A percentile compares a stretch with the other conserved stretches of the same genome.
These are phyloP conservation scores for Sipha flava DNA, from an alignment of 1,140 invertebrate species.

Conservation along the genomic window DNA sequence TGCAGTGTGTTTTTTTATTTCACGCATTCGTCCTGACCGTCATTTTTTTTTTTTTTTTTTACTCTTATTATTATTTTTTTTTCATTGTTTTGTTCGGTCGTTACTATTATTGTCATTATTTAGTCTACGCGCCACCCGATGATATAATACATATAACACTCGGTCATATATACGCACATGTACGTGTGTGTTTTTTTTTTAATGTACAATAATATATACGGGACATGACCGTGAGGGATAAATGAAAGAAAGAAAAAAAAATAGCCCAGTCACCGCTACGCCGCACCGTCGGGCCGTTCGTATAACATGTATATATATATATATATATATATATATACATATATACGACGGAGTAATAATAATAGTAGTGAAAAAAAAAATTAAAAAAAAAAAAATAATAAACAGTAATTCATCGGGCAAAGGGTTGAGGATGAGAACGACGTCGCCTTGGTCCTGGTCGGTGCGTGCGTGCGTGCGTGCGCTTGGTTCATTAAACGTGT, in stretches of 20 bases:
- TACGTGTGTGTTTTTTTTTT: too few relatives aligned
- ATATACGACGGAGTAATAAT: neutral
- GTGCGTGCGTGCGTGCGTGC: too few relatives aligned
- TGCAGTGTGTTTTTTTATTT: neutral
- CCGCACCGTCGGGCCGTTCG: neutral
- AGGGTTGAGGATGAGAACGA: conserved; percentile 15
- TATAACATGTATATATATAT: neutral
- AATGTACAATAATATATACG: too few relatives aligned
- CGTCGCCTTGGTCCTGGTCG: too few relatives aligned
- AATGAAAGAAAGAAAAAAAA: neutral
- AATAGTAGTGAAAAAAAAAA: neutral
- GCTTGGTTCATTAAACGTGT: too few relatives aligned
- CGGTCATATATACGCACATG: neutral
- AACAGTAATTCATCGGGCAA: conserved; percentile 4
- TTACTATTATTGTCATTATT: neutral
- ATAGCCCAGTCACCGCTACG: conserved; percentile 9
- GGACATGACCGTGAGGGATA: neutral
- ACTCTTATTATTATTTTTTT: neutral
- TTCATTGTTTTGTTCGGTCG: neutral
- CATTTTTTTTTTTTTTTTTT: neutral
- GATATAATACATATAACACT: neutral
- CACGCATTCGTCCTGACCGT: neutral
- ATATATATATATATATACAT: neutral
- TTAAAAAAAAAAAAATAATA: conserved; percentile 7
- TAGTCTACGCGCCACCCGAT: neutral